Evolutionary conservation across 2,888 invertebrate species (phyloP).

Genomic region (Boloria euphrosyne): DNA sequence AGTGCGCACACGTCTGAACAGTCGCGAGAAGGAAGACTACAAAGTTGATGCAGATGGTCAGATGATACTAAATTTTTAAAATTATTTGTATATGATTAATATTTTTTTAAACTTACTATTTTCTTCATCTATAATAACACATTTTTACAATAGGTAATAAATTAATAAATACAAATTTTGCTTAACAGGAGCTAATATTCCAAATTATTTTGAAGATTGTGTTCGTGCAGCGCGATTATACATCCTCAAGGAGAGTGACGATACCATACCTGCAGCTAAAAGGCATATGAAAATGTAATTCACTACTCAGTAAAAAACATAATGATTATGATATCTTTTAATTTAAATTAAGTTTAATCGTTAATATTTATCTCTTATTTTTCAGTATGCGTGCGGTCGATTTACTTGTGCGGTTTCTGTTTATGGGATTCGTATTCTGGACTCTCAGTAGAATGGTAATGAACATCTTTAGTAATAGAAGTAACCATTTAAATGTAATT

Average conservation of each 20-base stretch:
- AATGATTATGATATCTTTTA: neutral
- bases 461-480: neutral
- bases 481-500: conserved; percentile 7
- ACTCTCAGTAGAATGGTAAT: conserved; percentile 55
- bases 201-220: conserved; percentile 92
- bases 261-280: conserved; percentile 89
- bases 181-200: conserved; percentile 85
- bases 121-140: no score
- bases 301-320: neutral
- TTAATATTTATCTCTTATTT: conserved; percentile 34
- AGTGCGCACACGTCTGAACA: conserved; percentile 83
- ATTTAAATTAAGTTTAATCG: conserved; percentile 22
- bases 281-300: conserved; percentile 90
- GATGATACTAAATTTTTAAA: conserved; percentile 34
- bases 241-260: conserved; percentile 91
- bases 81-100: no score
- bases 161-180: conserved; percentile 4
- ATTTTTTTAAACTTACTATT: no score
- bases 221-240: conserved; percentile 89
- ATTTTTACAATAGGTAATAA: neutral
- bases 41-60: conserved; percentile 85
- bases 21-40: conserved; percentile 84
- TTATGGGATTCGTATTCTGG: conserved; percentile 86
- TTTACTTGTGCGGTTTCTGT: conserved; percentile 63
- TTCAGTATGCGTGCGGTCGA: conserved; percentile 93